A percentile compares a stretch with the other conserved stretches of the same genome.
Evolutionary conservation across 2,888 invertebrate species (phyloP).

Genomic region (Ormia ochracea): DNA sequence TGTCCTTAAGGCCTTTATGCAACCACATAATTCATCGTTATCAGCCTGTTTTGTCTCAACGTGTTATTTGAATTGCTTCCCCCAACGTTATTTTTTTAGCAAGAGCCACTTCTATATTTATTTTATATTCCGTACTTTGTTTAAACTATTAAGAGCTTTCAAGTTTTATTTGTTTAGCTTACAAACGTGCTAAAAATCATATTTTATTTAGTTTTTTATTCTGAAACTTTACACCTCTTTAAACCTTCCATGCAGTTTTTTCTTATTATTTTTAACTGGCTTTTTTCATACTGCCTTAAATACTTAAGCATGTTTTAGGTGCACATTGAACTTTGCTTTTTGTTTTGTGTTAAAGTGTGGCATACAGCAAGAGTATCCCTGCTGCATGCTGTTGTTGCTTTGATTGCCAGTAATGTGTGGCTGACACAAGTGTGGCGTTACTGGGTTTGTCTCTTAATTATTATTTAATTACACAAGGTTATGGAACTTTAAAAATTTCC

Average conservation of each 20-base stretch:
- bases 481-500: too few species aligned
- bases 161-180: conserved; percentile 23
- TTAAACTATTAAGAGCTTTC: not conserved
- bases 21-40: too few species aligned
- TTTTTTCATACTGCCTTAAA: conserved; percentile 15
- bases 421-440: too few species aligned
- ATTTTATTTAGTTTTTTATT: not conserved
- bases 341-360: conserved; percentile 15
- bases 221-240: not conserved
- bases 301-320: conserved; percentile 53
- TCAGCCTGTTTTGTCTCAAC: too few species aligned
- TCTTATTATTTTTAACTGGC: not conserved
- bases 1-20: too few species aligned
- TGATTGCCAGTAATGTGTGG: too few species aligned
- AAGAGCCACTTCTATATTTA: too few species aligned
- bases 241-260: not conserved
- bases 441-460: too few species aligned
- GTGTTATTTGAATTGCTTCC: too few species aligned
- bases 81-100: too few species aligned
- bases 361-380: conserved; percentile 41
- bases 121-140: too few species aligned
- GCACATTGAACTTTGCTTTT: conserved; percentile 50
- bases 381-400: conserved; percentile 2
- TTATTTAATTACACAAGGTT: too few species aligned
- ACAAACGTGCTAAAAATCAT: conserved; percentile 17